Conservation (phyloP, 2,797 vertebrate genomes). For the Acipenser ruthenus region DNA sequence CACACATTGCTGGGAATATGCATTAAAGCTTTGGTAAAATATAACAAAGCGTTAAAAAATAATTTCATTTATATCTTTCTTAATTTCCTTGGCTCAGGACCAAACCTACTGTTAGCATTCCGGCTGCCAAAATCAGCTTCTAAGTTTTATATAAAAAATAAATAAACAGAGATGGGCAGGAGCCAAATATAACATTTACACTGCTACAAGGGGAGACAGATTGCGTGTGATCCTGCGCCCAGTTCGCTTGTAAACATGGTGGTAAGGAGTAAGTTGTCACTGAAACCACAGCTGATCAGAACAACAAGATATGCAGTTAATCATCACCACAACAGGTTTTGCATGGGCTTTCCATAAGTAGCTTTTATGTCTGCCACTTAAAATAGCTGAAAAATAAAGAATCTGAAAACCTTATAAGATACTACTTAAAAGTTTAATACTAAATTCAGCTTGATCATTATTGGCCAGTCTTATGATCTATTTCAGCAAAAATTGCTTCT, state of each 20-base stretch:
- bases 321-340: too few species aligned
- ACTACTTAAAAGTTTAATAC: too few species aligned
- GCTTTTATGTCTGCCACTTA: too few species aligned
- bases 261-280: background rate
- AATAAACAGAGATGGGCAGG: conserved; percentile 20
- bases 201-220: conserved; percentile 8
- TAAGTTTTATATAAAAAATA: conserved; percentile 30
- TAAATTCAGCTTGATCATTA: too few species aligned
- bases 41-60: background rate
- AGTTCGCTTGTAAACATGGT: background rate
- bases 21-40: too few species aligned
- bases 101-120: conserved; percentile 7
- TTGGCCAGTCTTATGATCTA: too few species aligned
- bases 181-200: conserved; percentile 17
- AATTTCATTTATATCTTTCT: background rate
- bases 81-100: conserved; percentile 2
- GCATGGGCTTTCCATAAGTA: too few species aligned
- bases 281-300: background rate
- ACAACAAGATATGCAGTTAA: too few species aligned
- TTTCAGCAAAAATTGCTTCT: too few species aligned
- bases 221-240: conserved; percentile 6
- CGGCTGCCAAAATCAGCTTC: conserved; percentile 26
- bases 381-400: too few species aligned
- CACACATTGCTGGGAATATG: too few species aligned
- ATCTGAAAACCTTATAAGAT: too few species aligned